A percentile compares a stretch with the other conserved stretches of the same genome.
These are phyloP conservation scores for Malurus elegans DNA, from an alignment of 2,113 vertebrate species.

Conservation along the genomic window DNA sequence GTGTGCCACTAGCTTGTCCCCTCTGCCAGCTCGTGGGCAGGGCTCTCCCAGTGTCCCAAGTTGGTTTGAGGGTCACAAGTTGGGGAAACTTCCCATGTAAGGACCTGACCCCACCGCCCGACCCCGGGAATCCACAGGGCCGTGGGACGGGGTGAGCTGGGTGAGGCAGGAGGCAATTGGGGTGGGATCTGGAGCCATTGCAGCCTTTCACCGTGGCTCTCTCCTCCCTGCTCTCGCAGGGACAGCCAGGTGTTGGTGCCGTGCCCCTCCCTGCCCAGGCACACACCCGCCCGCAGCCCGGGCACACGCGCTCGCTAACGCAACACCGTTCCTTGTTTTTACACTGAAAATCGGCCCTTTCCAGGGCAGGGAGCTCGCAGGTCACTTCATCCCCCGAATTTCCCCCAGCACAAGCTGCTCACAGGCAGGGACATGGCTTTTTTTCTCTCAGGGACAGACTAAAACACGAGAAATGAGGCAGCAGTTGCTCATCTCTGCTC, in stretches of 20 bases:
- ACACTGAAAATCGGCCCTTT: neutral
- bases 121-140: neutral
- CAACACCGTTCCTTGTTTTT: accelerated
- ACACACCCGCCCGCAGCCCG: neutral
- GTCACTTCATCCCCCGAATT: neutral
- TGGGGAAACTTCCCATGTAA: accelerated
- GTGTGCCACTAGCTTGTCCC: neutral
- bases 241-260: accelerated
- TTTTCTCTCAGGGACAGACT: neutral
- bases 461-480: accelerated
- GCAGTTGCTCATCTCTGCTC: neutral
- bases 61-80: accelerated
- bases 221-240: neutral
- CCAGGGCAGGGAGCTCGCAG: neutral
- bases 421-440: neutral
- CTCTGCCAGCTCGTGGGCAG: accelerated
- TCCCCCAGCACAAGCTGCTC: neutral
- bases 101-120: accelerated
- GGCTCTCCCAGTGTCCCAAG: neutral
- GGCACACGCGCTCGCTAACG: accelerated
- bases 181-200: neutral
- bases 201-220: neutral
- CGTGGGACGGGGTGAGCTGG: neutral
- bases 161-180: neutral
- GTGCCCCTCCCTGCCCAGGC: neutral